A percentile compares a stretch with the other conserved stretches of the same genome.
These are phyloP conservation scores for Lepidurus apus DNA, from an alignment of 1,140 invertebrate genomes.

Conservation along the genomic window DNA sequence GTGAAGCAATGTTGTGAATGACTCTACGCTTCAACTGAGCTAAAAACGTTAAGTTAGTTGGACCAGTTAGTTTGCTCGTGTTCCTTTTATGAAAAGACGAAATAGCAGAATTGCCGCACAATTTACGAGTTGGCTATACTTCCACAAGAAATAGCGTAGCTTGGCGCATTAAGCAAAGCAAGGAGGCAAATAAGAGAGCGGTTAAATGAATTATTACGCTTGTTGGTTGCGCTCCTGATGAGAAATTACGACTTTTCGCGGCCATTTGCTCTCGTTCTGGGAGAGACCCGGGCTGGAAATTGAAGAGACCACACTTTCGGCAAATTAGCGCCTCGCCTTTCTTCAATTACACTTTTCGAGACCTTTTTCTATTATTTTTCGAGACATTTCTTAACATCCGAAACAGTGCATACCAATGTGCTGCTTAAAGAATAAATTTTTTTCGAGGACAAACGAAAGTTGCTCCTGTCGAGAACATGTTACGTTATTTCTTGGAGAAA, in stretches of 20 bases:
- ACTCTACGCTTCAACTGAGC: background rate
- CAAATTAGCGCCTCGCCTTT: background rate
- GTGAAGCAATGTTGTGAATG: background rate
- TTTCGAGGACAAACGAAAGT: no score
- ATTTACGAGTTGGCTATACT: background rate
- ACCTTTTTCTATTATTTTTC: no score
- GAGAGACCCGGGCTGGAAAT: background rate
- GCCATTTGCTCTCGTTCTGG: background rate
- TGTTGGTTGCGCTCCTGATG: constrained; percentile 17
- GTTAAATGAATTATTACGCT: constrained; percentile 20
- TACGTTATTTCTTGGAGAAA: no score
- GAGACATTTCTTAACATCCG: no score
- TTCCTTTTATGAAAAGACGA: no score
- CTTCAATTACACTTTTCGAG: background rate
- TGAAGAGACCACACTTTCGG: background rate
- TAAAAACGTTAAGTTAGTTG: no score
- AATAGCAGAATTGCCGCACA: background rate
- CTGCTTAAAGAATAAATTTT: no score
- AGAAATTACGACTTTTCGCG: constrained; percentile 18
- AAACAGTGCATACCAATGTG: no score
- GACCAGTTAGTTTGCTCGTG: no score
- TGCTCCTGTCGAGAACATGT: no score
- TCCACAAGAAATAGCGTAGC: background rate
- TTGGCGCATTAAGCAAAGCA: constrained; percentile 12
- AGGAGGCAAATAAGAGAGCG: constrained; percentile 21